These are phyloP conservation scores for Conger conger DNA, from an alignment of 2,113 vertebrate species.

Conservation along the genomic window DNA sequence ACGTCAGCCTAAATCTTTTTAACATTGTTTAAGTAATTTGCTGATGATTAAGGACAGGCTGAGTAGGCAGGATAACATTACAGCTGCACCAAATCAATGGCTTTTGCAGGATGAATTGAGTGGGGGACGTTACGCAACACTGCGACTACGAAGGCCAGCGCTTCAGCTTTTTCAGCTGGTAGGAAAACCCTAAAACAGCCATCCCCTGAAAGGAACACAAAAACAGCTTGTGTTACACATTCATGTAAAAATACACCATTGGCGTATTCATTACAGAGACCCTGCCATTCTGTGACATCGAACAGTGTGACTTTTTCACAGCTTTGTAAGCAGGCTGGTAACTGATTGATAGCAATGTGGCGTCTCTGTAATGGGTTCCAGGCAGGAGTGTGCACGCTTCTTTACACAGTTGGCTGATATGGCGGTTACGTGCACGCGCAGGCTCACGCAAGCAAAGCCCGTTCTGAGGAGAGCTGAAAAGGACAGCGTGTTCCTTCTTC, in stretches of 20 bases:
- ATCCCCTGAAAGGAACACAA: background rate
- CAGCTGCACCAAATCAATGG: background rate
- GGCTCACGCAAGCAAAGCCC: background rate
- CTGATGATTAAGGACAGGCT: background rate
- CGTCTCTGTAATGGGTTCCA: background rate
- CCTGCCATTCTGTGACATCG: background rate
- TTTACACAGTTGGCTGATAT: background rate
- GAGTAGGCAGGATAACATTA: background rate
- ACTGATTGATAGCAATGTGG: background rate
- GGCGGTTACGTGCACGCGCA: background rate
- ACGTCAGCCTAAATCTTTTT: background rate
- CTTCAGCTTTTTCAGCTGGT: background rate
- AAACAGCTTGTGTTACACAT: background rate
- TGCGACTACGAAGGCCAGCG: background rate
- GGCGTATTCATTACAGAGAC: background rate
- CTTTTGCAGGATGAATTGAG: background rate
- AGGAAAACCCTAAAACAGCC: background rate
- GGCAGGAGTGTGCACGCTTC: background rate
- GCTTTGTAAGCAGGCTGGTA: background rate
- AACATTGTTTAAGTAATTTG: background rate
- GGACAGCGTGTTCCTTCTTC: constrained; percentile 43
- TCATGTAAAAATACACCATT: background rate
- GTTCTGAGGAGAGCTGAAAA: constrained; percentile 24
- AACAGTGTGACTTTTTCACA: background rate
- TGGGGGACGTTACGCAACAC: background rate